Evolutionary conservation across 2,113 vertebrate genomes (phyloP), one percentile per base, ranked within the genome.

Genomic region (Anguilla rostrata): DNA sequence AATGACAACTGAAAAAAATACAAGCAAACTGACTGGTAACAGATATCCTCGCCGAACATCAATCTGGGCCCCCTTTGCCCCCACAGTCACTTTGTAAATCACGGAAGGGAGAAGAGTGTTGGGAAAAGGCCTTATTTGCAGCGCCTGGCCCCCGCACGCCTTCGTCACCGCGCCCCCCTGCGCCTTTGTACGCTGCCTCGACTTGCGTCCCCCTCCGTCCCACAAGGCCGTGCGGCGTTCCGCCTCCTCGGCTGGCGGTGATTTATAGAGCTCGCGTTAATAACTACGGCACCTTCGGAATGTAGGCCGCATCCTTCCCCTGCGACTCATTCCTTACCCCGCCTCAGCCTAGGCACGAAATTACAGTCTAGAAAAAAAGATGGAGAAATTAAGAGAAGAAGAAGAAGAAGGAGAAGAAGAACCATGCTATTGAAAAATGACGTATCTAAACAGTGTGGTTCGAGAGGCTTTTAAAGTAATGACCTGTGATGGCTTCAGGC

Each of bases 251-350:
- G 18, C n/a, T 11, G 71, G 26, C 71, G 34, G 26, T 75, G 71
- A 75, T 75, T 75, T 75, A 75, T 75, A 75, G 71, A 34, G 11
- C 71, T n/a, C n/a, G 9, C n/a, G 26, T 75, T 75, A 75, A 75
- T 75, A 75, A 75, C 71, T 9, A 34, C 71, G n/a, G 71, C 71
- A 75, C 71, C 71, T 75, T 75, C 71, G 26, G 71, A 75, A 75
- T 75, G 71, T 75, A 75, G 71, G 71, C 26, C 71, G 12, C 71
- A 9, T 22, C n/a, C 71, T 1, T n/a, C 71, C 71, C 9, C 71
- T 34, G 71, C 9, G 71, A 34, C n/a, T 75, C 71, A n/a, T 12
- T 75, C 71, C 71, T 34, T 9, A 26, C 60, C 8, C 60, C 26
- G 60, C 18, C 60, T 66, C 60, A 5, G 18, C 3, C 1, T 26